A percentile compares a stretch with the other conserved stretches of the same genome.
These are phyloP conservation scores for Zonitis immaculata DNA, from an alignment of 2,888 invertebrate genomes.

Conservation along the genomic window DNA sequence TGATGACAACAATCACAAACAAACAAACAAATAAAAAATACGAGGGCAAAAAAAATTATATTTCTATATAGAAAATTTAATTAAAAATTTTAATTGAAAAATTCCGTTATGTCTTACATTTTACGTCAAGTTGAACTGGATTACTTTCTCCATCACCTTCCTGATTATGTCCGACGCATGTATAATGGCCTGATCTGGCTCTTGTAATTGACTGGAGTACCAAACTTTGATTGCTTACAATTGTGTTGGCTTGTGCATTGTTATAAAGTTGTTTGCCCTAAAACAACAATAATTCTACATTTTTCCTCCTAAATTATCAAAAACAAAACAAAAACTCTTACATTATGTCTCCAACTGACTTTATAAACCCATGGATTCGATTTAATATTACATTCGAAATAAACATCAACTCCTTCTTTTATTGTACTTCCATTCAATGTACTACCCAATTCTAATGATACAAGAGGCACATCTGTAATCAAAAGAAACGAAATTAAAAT, in stretches of 20 bases:
- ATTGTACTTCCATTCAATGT: slow-evolving; percentile 74
- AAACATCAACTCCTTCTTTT: slow-evolving; percentile 84
- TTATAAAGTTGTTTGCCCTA: slow-evolving; percentile 75
- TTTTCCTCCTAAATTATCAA: neutral
- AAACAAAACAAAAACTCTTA: too few relatives aligned
- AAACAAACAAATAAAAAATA: too few relatives aligned
- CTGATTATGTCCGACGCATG: slow-evolving; percentile 80
- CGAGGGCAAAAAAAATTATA: neutral
- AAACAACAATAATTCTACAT: slow-evolving; percentile 16
- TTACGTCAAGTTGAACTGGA: slow-evolving; percentile 74
- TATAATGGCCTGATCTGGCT: slow-evolving; percentile 74
- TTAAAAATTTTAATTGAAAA: slow-evolving; percentile 5
- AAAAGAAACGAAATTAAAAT: slow-evolving; percentile 13
- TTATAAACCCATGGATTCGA: slow-evolving; percentile 81
- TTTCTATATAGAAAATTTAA: too few relatives aligned
- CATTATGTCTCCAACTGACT: slow-evolving; percentile 74
- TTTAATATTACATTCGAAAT: slow-evolving; percentile 86
- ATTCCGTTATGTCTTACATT: slow-evolving; percentile 64
- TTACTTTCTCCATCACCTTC: slow-evolving; percentile 88
- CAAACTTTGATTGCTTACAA: slow-evolving; percentile 83
- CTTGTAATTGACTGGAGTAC: slow-evolving; percentile 82
- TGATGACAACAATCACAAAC: too few relatives aligned
- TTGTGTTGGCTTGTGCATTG: slow-evolving; percentile 73
- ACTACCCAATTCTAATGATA: slow-evolving; percentile 76
- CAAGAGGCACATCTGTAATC: slow-evolving; percentile 75